Evolutionary conservation across 2,888 invertebrate species (phyloP), one percentile per base, ranked within the genome.

Genomic region (Beris chalybata): DNA sequence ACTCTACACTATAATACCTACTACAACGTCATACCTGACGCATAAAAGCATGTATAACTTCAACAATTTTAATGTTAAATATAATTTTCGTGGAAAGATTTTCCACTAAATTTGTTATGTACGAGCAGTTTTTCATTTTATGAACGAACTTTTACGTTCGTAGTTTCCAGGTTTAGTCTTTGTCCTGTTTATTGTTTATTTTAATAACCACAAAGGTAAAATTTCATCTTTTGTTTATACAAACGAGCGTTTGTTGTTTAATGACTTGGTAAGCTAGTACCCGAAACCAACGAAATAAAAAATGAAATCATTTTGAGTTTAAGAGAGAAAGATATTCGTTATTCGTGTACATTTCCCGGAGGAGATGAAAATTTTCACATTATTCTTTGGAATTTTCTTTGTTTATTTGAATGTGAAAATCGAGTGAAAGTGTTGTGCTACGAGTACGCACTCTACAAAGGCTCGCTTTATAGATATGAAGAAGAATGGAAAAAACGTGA

Each of bases 351-450:
- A 22, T 22, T 22, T 22, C 22, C 12, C 38, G 48, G 22, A 59
- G 32, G 48, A 58, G 57, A 45, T 58, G 48, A 11, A 48, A 48
- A 47, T 61, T 11, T 15, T 31, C 5, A 9, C 38, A 38, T 38
- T 38, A 38, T 61, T 61, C 61, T n/a, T 61, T 38, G 52, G 52
- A 61, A 61, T 50, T 58, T 61, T 61, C 61, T 61, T 61, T 61
- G 61, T 61, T 61, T 61, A 61, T 61, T 61, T 50, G 52, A 61
- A 61, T 61, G 61, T n/a, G 61, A 50, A 52, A 52, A 61, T 52
- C 52, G 38, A 61, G 61, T 61, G 52, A 61, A 61, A 61, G 61
- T 61, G 38, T 38, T 52, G 15, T 52, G 52, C 9, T 38, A 38
- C 38, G 22, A 22, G 22, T 9, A 38, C 38, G 38, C 38, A 38